Base-by-base conservation (phyloP, 30 jellyfish, hydroid and myxozoan species). In the Sanderia malayensis region DNA sequence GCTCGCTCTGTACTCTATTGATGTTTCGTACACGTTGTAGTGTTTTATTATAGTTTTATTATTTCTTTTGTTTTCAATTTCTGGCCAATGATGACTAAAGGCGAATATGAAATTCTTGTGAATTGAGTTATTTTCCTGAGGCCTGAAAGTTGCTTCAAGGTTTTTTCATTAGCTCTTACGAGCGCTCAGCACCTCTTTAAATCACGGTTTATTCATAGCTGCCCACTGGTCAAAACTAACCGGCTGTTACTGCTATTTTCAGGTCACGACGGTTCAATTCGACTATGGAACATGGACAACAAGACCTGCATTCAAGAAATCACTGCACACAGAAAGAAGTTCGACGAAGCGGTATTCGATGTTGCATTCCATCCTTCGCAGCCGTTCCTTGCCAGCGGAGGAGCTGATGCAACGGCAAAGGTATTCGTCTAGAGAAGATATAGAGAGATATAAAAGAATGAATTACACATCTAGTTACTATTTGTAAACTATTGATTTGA, bases 261-360 rank as follows among this genome's bases (percentile, higher is more conserved):
- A 92, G 98, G 98, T 82, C 98, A 92, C 53, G 98, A 92, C 80
- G 98, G 98, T 33, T 92, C 98, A 10, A 92, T 92, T 58, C 91
- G 98, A 46, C 73, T 92, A 44, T 92, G 98, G 98, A 92, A 77
- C 76, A 92, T 92, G 95, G 98, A 92, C 41, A 92, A 92, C 71
- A 92, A 92, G 61, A 92, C 98, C 4, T 92, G 98, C 73, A 92
- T 92, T 6, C 98, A 92, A 76, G 98, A 92, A 68, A 92, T 92
- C 31, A 92, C 98, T 4, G 98, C 98, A 23, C 98, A 92, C 66
- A 80, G 98, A 52, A 84, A 84, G 81, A 92, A 92, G 67, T 92
- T 92, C 70, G 98, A 92, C 76, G 98, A 92, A 49, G 96, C 98
- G 19, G 98, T 92, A 8, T 92, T 92, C 74, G 96, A 92, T 52